These are phyloP conservation scores for Acleris holmiana DNA, from an alignment of 2,888 invertebrate species.

Conservation along the genomic window DNA sequence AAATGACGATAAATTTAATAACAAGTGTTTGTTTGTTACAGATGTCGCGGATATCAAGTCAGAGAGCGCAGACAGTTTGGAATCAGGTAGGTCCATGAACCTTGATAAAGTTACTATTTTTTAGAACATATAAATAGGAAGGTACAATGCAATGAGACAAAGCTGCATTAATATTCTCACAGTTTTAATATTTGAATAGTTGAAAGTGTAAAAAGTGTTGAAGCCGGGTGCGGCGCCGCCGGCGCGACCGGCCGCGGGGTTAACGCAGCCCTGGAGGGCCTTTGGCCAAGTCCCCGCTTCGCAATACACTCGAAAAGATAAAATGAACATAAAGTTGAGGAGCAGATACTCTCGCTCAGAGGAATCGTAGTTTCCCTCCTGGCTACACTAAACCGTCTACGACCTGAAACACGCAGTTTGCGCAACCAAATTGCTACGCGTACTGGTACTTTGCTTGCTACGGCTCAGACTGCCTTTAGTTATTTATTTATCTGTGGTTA, in stretches of 20 bases:
- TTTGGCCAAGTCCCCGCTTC: constrained; percentile 75
- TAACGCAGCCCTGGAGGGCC: constrained; percentile 81
- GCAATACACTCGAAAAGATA: constrained; percentile 83
- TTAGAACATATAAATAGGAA: constrained; percentile 43
- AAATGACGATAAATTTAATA: neutral
- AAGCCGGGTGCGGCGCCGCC: constrained; percentile 59
- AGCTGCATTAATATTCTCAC: constrained; percentile 54
- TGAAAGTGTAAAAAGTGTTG: constrained; percentile 72
- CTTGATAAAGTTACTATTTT: neutral
- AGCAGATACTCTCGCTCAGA: constrained; percentile 79
- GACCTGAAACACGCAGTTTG: constrained; percentile 68
- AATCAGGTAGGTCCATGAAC: constrained; percentile 62
- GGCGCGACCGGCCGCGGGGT: constrained; percentile 70
- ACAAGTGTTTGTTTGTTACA: constrained; percentile 58
- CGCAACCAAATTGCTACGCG: constrained; percentile 50
- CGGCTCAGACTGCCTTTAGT: constrained; percentile 2
- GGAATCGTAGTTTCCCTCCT: constrained; percentile 80
- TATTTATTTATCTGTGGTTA: constrained; percentile 13
- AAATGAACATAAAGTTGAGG: constrained; percentile 84
- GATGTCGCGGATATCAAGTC: constrained; percentile 75
- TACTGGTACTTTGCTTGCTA: constrained; percentile 28
- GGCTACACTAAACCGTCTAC: constrained; percentile 75
- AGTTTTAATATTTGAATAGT: constrained; percentile 79
- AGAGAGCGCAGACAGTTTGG: constrained; percentile 80
- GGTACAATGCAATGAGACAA: constrained; percentile 51